Conservation (phyloP, 2,797 vertebrate genomes). For the Diplodus puntazzo region DNA sequence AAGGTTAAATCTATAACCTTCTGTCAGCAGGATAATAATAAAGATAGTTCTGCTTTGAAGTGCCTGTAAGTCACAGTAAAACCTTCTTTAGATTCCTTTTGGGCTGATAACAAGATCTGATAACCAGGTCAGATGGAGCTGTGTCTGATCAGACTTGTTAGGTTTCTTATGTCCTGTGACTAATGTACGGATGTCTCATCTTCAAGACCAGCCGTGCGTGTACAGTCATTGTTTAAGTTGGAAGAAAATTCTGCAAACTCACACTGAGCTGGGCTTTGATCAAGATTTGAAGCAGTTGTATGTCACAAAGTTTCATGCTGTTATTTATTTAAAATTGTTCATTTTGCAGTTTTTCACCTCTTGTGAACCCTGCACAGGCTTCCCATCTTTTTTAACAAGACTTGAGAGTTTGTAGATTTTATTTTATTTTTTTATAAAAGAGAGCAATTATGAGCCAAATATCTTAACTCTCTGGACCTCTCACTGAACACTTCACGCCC, state of each 20-base stretch:
- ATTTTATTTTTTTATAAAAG: too few species aligned
- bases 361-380: background rate
- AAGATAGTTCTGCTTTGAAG: conserved; percentile 65
- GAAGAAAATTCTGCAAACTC: conserved; percentile 45
- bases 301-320: conserved; percentile 4
- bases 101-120: conserved; percentile 57
- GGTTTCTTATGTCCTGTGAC: conserved; percentile 62
- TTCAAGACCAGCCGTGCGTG: conserved; percentile 31
- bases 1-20: conserved; percentile 22
- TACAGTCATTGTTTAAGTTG: conserved; percentile 46
- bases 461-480: background rate
- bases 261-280: conserved; percentile 50
- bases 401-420: conserved; percentile 15
- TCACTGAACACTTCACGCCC: background rate
- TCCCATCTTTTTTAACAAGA: background rate
- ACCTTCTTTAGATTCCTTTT: conserved; percentile 35
- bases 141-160: conserved; percentile 69
- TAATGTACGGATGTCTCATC: conserved; percentile 67
- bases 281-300: conserved; percentile 30
- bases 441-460: too few species aligned
- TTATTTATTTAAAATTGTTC: conserved; percentile 12
- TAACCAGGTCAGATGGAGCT: conserved; percentile 38
- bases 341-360: conserved; percentile 18
- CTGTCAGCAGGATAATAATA: conserved; percentile 46
- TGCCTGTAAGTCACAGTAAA: conserved; percentile 55